phyloP scores from a whole-genome alignment of 2,797 vertebrate species.

The Limnodromus scolopaceus region DNA sequence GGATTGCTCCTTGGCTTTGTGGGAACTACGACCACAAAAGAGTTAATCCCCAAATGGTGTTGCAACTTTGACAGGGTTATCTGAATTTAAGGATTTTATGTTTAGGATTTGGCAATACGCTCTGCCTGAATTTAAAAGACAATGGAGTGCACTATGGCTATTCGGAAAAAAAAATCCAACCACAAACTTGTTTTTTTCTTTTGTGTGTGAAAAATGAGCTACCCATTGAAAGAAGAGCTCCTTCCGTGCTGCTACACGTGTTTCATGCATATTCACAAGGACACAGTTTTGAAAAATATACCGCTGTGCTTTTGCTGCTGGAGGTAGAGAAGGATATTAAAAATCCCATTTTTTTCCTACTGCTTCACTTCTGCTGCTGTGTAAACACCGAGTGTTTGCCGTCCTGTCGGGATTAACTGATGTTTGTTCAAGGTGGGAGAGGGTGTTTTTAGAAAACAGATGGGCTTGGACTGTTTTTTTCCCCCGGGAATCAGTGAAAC shows the following conservation, averaged over 20 bases:
- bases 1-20: background rate
- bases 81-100: background rate
- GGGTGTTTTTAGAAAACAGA: background rate
- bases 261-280: constrained; percentile 40
- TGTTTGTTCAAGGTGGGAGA: constrained; percentile 32
- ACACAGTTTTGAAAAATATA: background rate
- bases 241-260: background rate
- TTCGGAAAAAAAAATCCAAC: background rate
- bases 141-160: background rate
- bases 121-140: background rate
- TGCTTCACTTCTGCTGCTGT: background rate
- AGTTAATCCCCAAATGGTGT: background rate
- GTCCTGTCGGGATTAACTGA: constrained; percentile 27
- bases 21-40: background rate
- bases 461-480: background rate
- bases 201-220: constrained; percentile 14
- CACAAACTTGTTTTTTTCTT: background rate
- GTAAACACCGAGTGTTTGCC: background rate
- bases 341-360: background rate
- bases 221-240: background rate
- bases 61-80: background rate
- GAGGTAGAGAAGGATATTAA: constrained; percentile 26
- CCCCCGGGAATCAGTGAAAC: background rate
- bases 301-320: constrained; percentile 24
- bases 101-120: background rate